Conservation (phyloP, 2,113 vertebrate species). For the Scortum barcoo region DNA sequence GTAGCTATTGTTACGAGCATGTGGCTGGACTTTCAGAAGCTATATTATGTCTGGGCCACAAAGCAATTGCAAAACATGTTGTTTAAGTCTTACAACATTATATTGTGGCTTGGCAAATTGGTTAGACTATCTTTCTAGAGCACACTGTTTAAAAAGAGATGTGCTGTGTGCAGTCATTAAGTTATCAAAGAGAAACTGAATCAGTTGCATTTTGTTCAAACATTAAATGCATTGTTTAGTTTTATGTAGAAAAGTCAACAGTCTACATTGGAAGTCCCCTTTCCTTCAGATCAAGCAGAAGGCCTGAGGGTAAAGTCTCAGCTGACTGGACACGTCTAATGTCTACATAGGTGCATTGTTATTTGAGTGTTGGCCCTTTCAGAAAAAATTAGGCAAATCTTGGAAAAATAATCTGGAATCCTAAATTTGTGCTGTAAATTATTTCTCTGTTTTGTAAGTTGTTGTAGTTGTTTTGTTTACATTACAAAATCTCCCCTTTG, state of each 20-base stretch:
- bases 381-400: neutral
- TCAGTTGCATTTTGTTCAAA: neutral
- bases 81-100: neutral
- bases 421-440: too few species aligned
- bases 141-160: neutral
- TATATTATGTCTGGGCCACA: neutral
- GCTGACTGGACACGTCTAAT: neutral
- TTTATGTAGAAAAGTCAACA: neutral
- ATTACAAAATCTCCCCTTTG: neutral
- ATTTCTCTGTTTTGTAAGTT: neutral
- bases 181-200: neutral
- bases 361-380: neutral
- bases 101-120: neutral
- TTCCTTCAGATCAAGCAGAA: neutral
- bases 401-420: too few species aligned
- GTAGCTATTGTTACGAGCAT: neutral
- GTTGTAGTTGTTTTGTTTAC: neutral
- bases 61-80: neutral
- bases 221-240: neutral
- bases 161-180: neutral
- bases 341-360: neutral
- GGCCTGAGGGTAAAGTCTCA: neutral
- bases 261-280: neutral
- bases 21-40: neutral
- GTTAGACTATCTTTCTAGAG: neutral